Evolutionary conservation across 2,888 invertebrate species (phyloP), one percentile per base, ranked within the genome.

Genomic region (Drosophila affinis): DNA sequence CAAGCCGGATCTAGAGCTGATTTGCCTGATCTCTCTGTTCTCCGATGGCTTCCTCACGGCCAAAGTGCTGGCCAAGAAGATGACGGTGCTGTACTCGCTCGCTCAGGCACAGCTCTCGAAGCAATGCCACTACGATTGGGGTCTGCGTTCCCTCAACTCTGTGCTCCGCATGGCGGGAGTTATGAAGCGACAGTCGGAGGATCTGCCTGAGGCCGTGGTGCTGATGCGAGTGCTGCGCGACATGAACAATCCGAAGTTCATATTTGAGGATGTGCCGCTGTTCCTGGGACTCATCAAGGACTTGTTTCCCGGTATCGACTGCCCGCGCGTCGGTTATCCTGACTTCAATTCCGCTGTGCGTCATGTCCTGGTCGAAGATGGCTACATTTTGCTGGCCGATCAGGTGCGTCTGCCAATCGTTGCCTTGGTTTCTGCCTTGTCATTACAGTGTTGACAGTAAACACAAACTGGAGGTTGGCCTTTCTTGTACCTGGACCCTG

Each of bases 71-170:
- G 98, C 98, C 0, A 98, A 98, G 91, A 98, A 98, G 92, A 98
- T 98, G 97, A 97, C 98, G 0, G 96, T 97, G 1, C 91, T 98
- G 12, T 98, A 98, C 92, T 95, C 96, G 86, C 93, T 98, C 70
- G 97, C 97, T 0, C 94, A 95, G 63, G 97, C 97, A 85, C 98
- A 98, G 91, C 93, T 98, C 54, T 98, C 98, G 1, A 97, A 98
- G 89, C 98, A 98, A 91, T 96, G 95, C 21, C 98, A 98, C 91
- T 98, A 98, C 91, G 98, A 98, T 92, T 98, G 98, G 95, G 98
- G 98, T 0, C 92, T 98, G 77, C 94, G 98, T 61, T 98, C 98
- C 3, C 92, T 98, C n/a, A 98, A 97, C 78, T 96, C 98, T 0
- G 97, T 98, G 3, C 93, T 98, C 18, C 95, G 97, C 34, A 98